Evolutionary conservation across 2,797 vertebrate genomes (phyloP).

Genomic region (Vultur gryphus): DNA sequence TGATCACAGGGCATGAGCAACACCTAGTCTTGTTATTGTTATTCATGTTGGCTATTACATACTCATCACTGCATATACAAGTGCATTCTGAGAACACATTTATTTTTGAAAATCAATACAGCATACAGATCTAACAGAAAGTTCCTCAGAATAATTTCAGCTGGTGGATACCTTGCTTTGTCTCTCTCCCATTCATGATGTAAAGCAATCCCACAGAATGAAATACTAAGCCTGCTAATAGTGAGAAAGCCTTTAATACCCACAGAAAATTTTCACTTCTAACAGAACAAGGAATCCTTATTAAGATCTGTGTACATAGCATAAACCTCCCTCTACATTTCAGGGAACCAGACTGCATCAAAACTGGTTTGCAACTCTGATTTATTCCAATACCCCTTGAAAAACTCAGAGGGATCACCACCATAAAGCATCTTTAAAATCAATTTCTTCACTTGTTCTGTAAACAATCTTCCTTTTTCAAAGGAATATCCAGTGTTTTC

Average conservation of each 20-base stretch:
- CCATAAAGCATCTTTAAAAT: neutral
- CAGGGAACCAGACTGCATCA: neutral
- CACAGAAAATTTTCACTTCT: neutral
- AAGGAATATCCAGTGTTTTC: neutral
- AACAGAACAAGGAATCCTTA: neutral
- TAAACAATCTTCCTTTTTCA: neutral
- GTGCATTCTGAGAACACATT: neutral
- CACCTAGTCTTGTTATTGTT: neutral
- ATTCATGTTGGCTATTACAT: neutral
- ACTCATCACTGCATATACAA: neutral
- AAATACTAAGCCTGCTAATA: neutral
- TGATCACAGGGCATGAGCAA: neutral
- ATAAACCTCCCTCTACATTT: neutral
- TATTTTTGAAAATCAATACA: neutral
- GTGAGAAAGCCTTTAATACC: neutral
- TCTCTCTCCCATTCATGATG: neutral
- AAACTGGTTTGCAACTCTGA: neutral
- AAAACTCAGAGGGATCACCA: neutral
- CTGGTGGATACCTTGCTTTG: neutral
- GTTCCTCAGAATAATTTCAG: neutral
- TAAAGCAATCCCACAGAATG: neutral
- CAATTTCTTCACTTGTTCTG: neutral
- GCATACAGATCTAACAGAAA: neutral
- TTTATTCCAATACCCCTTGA: neutral
- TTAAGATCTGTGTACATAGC: fast-evolving